These are phyloP conservation scores for Drosophila multiciliata DNA, from an alignment of 2,888 invertebrate species.

Conservation along the genomic window DNA sequence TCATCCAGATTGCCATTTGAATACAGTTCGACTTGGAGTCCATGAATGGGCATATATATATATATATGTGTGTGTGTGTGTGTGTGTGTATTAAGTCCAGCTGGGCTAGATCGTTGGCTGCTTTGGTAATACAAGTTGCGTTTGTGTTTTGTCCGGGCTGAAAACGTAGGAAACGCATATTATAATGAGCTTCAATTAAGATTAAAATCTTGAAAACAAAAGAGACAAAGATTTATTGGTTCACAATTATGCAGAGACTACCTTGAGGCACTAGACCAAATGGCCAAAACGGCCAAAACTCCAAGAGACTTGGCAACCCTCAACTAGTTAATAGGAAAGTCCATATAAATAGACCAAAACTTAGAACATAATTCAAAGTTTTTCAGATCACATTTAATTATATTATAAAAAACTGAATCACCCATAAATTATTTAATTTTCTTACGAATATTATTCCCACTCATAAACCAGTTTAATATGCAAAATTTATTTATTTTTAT, in stretches of 20 bases:
- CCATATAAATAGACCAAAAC: neutral
- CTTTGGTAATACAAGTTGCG: constrained; percentile 63
- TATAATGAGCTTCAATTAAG: constrained; percentile 81
- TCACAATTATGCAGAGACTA: constrained; percentile 69
- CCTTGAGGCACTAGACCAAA: constrained; percentile 61
- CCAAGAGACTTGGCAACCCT: constrained; percentile 18
- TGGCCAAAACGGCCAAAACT: constrained; percentile 15
- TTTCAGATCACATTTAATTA: constrained; percentile 34
- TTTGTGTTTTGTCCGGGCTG: constrained; percentile 26
- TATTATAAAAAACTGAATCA: constrained; percentile 19
- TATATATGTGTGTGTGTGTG: too few species aligned
- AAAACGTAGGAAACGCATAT: constrained; percentile 74
- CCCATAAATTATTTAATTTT: constrained; percentile 10
- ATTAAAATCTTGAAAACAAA: constrained; percentile 77
- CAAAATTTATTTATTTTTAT: neutral
- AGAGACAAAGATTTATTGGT: constrained; percentile 76
- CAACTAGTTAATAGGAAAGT: constrained; percentile 10
- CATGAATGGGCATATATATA: constrained; percentile 49
- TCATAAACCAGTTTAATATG: constrained; percentile 3
- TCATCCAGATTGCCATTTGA: constrained; percentile 40
- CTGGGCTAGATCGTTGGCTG: constrained; percentile 27
- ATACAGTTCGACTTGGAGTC: constrained; percentile 42
- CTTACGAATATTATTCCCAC: constrained; percentile 1
- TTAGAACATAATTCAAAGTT: constrained; percentile 15
- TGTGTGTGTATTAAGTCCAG: constrained; percentile 16